Conservation (phyloP, 37 sponge, comb jelly and placozoan genomes). For the Haliclona indistincta region DNA sequence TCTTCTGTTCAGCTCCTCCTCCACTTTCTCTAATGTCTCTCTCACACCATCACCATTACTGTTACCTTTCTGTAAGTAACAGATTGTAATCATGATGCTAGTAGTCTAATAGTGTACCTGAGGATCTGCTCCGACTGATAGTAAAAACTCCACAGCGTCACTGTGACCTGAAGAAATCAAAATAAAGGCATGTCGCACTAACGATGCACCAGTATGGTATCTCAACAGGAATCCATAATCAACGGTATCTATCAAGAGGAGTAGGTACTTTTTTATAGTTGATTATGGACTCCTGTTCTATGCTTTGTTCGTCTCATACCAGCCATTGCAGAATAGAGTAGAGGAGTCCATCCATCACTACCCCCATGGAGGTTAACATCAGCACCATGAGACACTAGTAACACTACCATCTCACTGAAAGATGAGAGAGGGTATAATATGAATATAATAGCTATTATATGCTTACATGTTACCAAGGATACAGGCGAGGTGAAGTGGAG, state of each 20-base stretch:
- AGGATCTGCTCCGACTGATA: conserved; percentile 62
- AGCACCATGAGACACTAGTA: conserved; percentile 65
- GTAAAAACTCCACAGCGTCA: conserved; percentile 58
- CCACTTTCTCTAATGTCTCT: conserved; percentile 30
- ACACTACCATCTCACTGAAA: conserved; percentile 48
- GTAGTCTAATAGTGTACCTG: conserved; percentile 34
- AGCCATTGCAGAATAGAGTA: conserved; percentile 74
- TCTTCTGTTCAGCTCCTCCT: conserved; percentile 34
- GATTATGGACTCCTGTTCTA: too few relatives aligned
- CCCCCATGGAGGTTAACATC: conserved; percentile 72
- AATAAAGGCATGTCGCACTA: conserved; percentile 1
- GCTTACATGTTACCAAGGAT: conserved; percentile 66
- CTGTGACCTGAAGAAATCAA: conserved; percentile 28
- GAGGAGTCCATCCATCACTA: conserved; percentile 63
- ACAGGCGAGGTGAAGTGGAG: conserved; percentile 82
- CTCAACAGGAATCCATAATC: too few relatives aligned
- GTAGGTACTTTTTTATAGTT: too few relatives aligned
- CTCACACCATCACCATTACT: conserved; percentile 17
- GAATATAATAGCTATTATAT: background rate
- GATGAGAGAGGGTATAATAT: background rate
- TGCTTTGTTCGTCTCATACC: too few relatives aligned
- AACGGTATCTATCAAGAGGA: too few relatives aligned
- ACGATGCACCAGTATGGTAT: too few relatives aligned
- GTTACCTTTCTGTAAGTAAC: conserved; percentile 35
- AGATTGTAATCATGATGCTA: background rate